Base-by-base conservation (phyloP, 2,797 vertebrate species). In the Anomalospiza imberbis region DNA sequence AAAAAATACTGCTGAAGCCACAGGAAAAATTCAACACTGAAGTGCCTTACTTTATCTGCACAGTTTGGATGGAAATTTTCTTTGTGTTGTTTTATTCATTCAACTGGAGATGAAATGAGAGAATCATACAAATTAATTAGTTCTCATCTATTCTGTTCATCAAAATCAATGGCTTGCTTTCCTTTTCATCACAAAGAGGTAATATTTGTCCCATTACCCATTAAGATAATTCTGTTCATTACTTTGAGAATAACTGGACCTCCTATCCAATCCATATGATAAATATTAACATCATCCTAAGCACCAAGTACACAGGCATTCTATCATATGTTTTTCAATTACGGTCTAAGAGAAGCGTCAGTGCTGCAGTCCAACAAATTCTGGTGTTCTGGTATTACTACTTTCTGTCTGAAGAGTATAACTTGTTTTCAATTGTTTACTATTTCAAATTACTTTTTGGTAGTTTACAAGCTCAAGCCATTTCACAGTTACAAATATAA, bases 241-340 rank as follows among this genome's bases (percentile, higher is more conserved):
- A 53, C 29, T 85, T 73, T 80, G 92, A 93, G 28, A 77, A 85
- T 61, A 85, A 86, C 65, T 63, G 87, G 61, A 79, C 11, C 16
- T 70, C 44, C 31, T 65, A 28, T 36, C 7, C 45, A 88, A 75
- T 77, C 42, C 84, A 80, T 85, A 85, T 74, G 65, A 85, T 48
- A 85, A 88, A 84, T 81, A 88, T 91, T 88, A 89, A 83, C 72
- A 92, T 57, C 44, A 77, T 50, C 15, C 40, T 78, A 81, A 89
- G 44, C 22, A 89, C 29, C 65, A 72, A 88, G 66, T 48, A 51
- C 34, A 38, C 16, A 77, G 42, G 31, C 50, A 85, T 93, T 79
- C 48, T 44, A 44, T 51, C 17, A 10, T 14, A 17, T 31, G 38
- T 62, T 72, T 85, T 58, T 85, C 44, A 36, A 47, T 62, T 74